Conservation (phyloP, 2,888 invertebrate species). For the Andrena dorsata region DNA sequence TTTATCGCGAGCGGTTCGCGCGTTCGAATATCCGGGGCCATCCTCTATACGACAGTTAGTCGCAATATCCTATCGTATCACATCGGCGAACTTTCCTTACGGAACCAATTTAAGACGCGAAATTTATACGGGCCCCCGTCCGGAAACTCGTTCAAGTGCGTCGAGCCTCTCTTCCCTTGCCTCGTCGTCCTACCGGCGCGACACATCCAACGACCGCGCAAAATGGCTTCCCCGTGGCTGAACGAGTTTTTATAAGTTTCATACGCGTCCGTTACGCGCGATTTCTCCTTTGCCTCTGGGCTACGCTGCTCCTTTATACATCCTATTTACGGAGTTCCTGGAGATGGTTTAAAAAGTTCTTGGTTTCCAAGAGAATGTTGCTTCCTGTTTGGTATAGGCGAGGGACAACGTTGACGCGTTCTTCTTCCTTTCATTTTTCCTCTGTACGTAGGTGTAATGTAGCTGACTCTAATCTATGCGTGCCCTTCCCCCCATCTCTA, state of each 20-base stretch:
- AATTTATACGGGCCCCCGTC: constrained; percentile 79
- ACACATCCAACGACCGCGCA: constrained; percentile 17
- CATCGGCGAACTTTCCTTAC: constrained; percentile 49
- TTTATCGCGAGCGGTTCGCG: constrained; percentile 18
- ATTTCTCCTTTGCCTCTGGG: constrained; percentile 8
- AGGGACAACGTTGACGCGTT: no score
- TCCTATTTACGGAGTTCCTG: constrained; percentile 44
- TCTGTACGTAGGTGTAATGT: no score
- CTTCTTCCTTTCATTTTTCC: no score
- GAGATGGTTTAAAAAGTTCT: constrained; percentile 51
- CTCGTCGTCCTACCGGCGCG: constrained; percentile 14
- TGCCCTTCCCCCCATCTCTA: no score
- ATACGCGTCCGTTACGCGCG: constrained; percentile 38
- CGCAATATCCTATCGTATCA: constrained; percentile 45
- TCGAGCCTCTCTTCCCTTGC: constrained; percentile 33
- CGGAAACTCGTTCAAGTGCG: constrained; percentile 68
- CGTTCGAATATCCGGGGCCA: constrained; percentile 30
- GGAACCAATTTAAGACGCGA: constrained; percentile 75
- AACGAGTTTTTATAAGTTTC: constrained; percentile 51
- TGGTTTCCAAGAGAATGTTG: not conserved
- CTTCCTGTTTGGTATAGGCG: not conserved
- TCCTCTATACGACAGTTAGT: constrained; percentile 23
- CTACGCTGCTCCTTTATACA: constrained; percentile 27
- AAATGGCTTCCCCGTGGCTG: constrained; percentile 14
- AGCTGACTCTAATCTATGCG: no score